Evolutionary conservation across 92 coral and sea anemone species (phyloP).

Genomic region (Desmophyllum pertusum): DNA sequence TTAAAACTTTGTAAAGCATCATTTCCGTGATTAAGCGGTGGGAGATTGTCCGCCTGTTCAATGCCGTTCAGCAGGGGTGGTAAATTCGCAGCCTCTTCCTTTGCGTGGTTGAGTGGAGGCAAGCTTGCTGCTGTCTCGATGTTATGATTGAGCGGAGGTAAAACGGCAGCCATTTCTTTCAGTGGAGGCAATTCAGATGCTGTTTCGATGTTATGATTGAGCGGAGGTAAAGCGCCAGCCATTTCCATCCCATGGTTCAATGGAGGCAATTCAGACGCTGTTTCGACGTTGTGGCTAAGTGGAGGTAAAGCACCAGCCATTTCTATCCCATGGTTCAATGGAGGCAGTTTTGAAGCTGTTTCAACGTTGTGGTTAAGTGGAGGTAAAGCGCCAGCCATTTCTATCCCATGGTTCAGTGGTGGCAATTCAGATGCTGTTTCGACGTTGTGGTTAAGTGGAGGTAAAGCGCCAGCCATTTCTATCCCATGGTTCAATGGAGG

Average conservation of each 20-base stretch:
- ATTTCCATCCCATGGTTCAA: conserved; percentile 60
- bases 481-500: conserved; percentile 65
- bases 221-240: conserved; percentile 33
- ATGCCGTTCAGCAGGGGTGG: conserved; percentile 51
- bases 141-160: conserved; percentile 47
- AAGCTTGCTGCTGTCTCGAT: conserved; percentile 31
- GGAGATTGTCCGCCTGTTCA: conserved; percentile 53
- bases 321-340: too few relatives aligned
- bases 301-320: too few relatives aligned
- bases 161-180: conserved; percentile 28
- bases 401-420: too few relatives aligned
- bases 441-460: too few relatives aligned
- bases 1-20: conserved; percentile 38
- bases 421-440: too few relatives aligned
- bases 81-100: conserved; percentile 39
- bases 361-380: too few relatives aligned
- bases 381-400: too few relatives aligned
- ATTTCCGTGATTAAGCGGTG: conserved; percentile 67
- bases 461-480: conserved; percentile 33
- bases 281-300: too few relatives aligned
- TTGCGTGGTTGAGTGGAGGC: conserved; percentile 42
- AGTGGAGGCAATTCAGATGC: conserved; percentile 35
- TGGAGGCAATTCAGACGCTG: too few relatives aligned
- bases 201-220: conserved; percentile 31
- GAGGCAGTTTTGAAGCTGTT: too few relatives aligned